Percentiles rank a stretch among this genome's conserved stretches.
These are phyloP conservation scores for Siniperca chuatsi DNA, from an alignment of 2,113 vertebrate genomes.

Conservation along the genomic window DNA sequence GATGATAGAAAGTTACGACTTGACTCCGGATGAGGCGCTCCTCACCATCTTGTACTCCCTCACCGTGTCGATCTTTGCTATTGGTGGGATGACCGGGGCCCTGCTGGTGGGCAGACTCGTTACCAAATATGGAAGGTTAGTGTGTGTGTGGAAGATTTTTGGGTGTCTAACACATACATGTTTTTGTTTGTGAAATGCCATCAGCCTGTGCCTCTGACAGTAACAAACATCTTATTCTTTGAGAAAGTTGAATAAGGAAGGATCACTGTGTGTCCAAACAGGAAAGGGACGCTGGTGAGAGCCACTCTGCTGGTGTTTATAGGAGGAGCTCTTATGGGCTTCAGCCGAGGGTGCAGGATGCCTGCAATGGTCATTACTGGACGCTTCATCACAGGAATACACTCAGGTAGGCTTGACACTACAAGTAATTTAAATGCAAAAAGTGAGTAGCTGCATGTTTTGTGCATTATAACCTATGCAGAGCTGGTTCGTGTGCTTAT, in stretches of 20 bases:
- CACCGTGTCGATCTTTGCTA: slow-evolving; percentile 91
- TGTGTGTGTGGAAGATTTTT: not conserved
- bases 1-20: slow-evolving; percentile 73
- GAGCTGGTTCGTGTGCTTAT: not conserved
- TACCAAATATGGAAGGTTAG: slow-evolving; percentile 88
- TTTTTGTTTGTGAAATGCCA: not conserved
- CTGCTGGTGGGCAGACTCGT: slow-evolving; percentile 88
- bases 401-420: slow-evolving; percentile 86
- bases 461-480: not conserved
- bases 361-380: slow-evolving; percentile 90
- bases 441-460: not conserved
- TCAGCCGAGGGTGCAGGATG: slow-evolving; percentile 82
- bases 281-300: slow-evolving; percentile 88
- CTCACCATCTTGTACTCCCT: slow-evolving; percentile 89
- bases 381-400: slow-evolving; percentile 88
- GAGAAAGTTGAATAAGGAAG: not conserved
- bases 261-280: slow-evolving; percentile 62
- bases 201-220: not conserved
- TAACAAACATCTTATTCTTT: not conserved
- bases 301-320: slow-evolving; percentile 87
- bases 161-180: not conserved
- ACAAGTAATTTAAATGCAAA: not conserved
- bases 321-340: slow-evolving; percentile 86
- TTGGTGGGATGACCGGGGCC: slow-evolving; percentile 90
- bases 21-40: slow-evolving; percentile 57